Evolutionary conservation across 2,113 vertebrate species (phyloP).

Genomic region (Semnornis frantzii): DNA sequence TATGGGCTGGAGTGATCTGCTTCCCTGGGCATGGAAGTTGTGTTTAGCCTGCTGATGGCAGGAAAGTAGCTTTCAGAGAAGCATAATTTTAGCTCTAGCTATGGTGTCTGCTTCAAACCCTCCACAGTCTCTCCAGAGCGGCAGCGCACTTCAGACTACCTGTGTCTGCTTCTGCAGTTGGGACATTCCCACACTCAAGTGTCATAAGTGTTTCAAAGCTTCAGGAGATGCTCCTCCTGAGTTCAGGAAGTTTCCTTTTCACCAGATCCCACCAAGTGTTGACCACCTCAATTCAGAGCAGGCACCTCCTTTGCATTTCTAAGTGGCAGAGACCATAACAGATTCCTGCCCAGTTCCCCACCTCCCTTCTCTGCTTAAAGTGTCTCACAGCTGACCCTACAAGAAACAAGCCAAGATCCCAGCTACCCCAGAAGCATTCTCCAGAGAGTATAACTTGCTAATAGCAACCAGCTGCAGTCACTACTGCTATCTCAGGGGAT

Average conservation of each 20-base stretch:
- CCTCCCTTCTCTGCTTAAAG: background rate
- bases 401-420: background rate
- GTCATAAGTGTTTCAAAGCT: background rate
- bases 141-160: background rate
- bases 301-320: fast-evolving
- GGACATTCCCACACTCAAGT: background rate
- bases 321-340: fast-evolving
- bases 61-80: background rate
- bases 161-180: background rate
- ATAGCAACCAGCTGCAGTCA: constrained; percentile 45
- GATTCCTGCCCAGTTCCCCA: background rate
- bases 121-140: background rate
- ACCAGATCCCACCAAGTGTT: background rate
- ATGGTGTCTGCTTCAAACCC: background rate
- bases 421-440: constrained; percentile 18
- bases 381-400: background rate
- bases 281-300: fast-evolving
- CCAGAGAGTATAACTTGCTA: background rate
- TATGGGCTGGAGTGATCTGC: background rate
- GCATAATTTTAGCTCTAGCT: background rate
- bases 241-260: background rate
- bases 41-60: background rate
- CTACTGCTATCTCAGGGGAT: background rate
- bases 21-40: background rate
- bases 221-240: background rate